phyloP scores from a whole-genome alignment of 1,140 invertebrate species.

The Heliconius melpomene region DNA sequence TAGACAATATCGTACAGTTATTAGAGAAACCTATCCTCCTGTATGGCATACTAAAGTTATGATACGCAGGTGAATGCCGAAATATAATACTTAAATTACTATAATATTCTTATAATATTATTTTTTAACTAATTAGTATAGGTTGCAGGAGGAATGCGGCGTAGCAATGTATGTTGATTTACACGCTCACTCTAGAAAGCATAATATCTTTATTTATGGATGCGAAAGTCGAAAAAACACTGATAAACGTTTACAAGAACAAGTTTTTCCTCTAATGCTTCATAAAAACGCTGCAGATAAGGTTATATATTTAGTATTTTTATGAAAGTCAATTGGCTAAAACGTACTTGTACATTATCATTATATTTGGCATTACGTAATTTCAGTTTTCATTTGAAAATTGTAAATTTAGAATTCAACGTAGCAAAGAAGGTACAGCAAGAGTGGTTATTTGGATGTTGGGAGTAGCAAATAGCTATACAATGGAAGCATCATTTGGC shows the following conservation, averaged over 20 bases:
- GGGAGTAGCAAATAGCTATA: conserved; percentile 96
- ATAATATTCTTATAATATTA: background rate
- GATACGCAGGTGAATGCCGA: conserved; percentile 86
- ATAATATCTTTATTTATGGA: conserved; percentile 98
- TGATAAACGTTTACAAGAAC: conserved; percentile 90
- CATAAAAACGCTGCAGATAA: conserved; percentile 96
- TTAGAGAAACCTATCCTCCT: conserved; percentile 93
- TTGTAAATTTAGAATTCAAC: conserved; percentile 96
- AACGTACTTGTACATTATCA: background rate
- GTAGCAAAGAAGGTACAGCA: conserved; percentile 95
- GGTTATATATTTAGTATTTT: conserved; percentile 91
- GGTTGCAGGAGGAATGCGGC: conserved; percentile 94
- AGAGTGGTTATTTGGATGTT: conserved; percentile 96
- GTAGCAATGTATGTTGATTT: conserved; percentile 97
- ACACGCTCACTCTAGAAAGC: conserved; percentile 96
- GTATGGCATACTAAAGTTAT: conserved; percentile 96
- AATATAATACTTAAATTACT: background rate
- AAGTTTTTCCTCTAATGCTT: conserved; percentile 95
- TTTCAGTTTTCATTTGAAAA: conserved; percentile 95
- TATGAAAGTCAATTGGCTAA: conserved; percentile 84
- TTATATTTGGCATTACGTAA: background rate
- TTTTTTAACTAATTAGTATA: conserved; percentile 52
- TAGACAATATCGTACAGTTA: conserved; percentile 93
- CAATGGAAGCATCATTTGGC: conserved; percentile 96
- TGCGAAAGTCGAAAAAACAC: conserved; percentile 93